Evolutionary conservation across 2,888 invertebrate genomes (phyloP), one percentile per base, ranked within the genome.

Genomic region (Candidula unifasciata): DNA sequence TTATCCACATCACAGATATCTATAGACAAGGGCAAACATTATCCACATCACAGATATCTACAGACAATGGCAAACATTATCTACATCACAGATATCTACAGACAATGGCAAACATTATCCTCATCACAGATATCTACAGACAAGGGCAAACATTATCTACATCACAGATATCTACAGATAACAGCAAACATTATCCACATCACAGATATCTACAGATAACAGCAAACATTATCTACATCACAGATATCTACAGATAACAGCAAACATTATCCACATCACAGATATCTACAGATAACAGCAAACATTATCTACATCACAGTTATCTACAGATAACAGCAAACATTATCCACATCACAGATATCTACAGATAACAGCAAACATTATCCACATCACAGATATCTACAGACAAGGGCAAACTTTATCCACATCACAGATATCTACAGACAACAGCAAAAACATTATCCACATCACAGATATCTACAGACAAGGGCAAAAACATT

Each of bases 1-100:
- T n/a, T n/a, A n/a, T n/a, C 92, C 33, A 93, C 88, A 71, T 92
- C 92, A 64, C 68, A 80, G 13, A 93, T 88, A 52, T 89, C 93
- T 92, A 69, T 60, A 86, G 18, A 83, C 74, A 16, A 13, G 2
- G 8, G 68, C 21, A 21, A 60, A n/a, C n/a, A n/a, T n/a, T n/a
- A n/a, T n/a, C 92, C 33, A 93, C 88, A 71, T 92, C 92, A 64
- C 68, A 80, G 13, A 93, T 88, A 52, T 89, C 93, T 92, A 69
- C 64, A 86, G 18, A 83, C 74, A 16, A 13, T 10, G 8, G 68
- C 21, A 21, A 60, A n/a, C n/a, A n/a, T n/a, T n/a, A n/a, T n/a
- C n/a, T n/a, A n/a, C n/a, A n/a, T 92, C 92, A 64, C 68, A 80
- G 13, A 93, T 88, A 52, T 89, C 93, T 92, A 69, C 64, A 86